Evolutionary conservation across 2,797 vertebrate genomes (phyloP).

Genomic region (Sebastes matsubarae): DNA sequence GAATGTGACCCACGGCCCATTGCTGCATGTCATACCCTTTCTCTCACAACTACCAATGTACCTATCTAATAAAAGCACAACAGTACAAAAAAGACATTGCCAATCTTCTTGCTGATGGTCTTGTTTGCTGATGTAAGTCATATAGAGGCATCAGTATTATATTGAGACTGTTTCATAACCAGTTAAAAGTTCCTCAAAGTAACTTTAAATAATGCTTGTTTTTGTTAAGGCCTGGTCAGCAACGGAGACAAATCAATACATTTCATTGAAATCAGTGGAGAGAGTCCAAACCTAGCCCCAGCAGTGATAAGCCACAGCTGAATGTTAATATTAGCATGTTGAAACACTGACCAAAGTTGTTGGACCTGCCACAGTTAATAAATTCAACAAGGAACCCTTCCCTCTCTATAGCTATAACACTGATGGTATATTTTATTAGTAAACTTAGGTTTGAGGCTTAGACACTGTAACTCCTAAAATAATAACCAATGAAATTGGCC

Average conservation of each 20-base stretch:
- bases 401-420: neutral
- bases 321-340: neutral
- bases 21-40: too few species aligned
- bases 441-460: neutral
- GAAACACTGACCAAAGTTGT: neutral
- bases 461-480: slow-evolving; percentile 2
- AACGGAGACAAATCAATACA: neutral
- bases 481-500: neutral
- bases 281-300: neutral
- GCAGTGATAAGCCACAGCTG: neutral
- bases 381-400: neutral
- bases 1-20: too few species aligned
- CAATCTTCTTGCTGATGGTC: neutral
- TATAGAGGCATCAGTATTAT: neutral
- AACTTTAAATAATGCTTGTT: neutral
- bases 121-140: neutral
- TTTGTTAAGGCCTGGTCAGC: neutral
- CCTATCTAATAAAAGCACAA: too few species aligned
- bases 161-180: neutral
- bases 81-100: too few species aligned
- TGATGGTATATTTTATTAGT: neutral
- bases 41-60: too few species aligned
- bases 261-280: neutral
- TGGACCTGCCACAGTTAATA: neutral
- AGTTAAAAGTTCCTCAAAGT: neutral